These are phyloP conservation scores for Steatornis caripensis DNA, from an alignment of 2,113 vertebrate species.

Conservation along the genomic window DNA sequence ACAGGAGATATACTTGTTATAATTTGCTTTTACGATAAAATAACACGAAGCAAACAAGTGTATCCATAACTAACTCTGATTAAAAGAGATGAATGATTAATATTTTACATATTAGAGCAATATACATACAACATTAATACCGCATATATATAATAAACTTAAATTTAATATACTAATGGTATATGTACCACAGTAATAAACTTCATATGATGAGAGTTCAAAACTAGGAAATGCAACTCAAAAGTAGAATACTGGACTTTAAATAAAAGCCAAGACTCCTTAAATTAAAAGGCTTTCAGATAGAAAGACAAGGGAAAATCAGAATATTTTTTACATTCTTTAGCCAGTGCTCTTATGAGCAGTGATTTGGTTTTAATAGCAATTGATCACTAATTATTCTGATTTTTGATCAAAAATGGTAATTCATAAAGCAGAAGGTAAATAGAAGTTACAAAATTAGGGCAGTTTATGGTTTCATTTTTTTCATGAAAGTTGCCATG, in stretches of 20 bases:
- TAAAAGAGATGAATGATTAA: background rate
- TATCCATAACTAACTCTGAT: background rate
- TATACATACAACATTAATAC: background rate
- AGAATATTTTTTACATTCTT: background rate
- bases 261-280: too few species aligned
- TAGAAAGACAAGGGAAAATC: background rate
- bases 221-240: background rate
- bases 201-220: background rate
- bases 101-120: background rate
- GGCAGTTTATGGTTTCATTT: background rate
- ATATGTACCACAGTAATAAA: background rate
- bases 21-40: background rate
- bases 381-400: background rate
- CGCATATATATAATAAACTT: background rate
- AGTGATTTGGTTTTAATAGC: background rate
- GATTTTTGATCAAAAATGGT: background rate
- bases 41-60: background rate
- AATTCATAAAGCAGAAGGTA: background rate
- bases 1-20: background rate
- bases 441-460: background rate
- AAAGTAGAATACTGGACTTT: background rate
- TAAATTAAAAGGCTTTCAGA: too few species aligned
- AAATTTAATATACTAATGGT: background rate
- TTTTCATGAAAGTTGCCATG: background rate
- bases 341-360: background rate